These are phyloP conservation scores for Drosophila meridiana DNA, from an alignment of 2,888 invertebrate genomes.

Conservation along the genomic window DNA sequence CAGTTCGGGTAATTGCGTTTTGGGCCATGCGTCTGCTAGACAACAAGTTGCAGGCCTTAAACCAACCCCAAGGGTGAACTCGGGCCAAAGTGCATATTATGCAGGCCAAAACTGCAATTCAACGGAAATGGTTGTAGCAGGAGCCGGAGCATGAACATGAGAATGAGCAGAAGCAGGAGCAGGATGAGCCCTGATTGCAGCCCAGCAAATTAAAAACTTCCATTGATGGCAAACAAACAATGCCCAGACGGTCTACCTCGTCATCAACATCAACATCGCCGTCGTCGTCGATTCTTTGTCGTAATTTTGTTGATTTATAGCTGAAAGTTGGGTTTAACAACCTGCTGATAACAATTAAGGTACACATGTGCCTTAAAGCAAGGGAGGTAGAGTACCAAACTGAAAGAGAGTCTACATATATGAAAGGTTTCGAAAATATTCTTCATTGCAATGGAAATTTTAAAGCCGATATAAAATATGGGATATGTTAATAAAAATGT, in stretches of 20 bases:
- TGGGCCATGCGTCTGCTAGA: conserved; percentile 45
- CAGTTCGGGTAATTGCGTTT: conserved; percentile 72
- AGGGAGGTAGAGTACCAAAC: background rate
- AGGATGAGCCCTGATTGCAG: conserved; percentile 41
- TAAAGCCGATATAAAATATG: no score
- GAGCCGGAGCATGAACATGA: conserved; percentile 3
- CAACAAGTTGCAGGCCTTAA: conserved; percentile 55
- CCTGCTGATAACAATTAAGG: conserved; percentile 54
- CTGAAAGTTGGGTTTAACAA: conserved; percentile 30
- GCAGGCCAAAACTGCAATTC: conserved; percentile 75
- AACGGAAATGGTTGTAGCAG: conserved; percentile 14
- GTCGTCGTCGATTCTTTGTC: conserved; percentile 60
- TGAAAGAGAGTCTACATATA: background rate
- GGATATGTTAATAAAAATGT: no score
- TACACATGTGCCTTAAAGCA: background rate
- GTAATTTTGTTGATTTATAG: conserved; percentile 66
- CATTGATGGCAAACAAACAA: conserved; percentile 76
- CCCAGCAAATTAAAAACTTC: conserved; percentile 75
- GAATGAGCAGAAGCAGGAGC: background rate
- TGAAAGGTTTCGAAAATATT: background rate
- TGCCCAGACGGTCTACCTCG: conserved; percentile 37
- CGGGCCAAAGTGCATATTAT: conserved; percentile 72
- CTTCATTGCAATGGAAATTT: background rate
- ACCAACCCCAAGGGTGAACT: conserved; percentile 54
- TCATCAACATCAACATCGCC: conserved; percentile 19